Percentiles rank a stretch among this genome's conserved stretches.
Evolutionary conservation across 2,797 vertebrate species (phyloP).

Genomic region (Enoplosus armatus): DNA sequence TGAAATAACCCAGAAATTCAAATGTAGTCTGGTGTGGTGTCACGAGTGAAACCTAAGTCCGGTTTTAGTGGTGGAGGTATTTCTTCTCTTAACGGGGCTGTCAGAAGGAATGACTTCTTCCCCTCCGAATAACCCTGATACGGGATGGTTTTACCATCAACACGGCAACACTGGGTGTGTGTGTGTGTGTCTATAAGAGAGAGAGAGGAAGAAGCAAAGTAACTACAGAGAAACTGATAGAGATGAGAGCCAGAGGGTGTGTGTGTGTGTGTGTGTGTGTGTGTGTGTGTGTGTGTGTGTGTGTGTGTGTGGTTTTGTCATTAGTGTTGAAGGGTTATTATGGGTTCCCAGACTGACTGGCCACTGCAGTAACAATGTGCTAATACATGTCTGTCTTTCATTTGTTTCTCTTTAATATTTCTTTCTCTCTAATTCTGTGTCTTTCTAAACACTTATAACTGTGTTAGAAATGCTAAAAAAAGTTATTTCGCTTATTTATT

Average conservation of each 20-base stretch:
- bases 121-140: slow-evolving; percentile 55
- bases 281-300: slow-evolving; percentile 44
- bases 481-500: neutral
- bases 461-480: neutral
- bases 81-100: slow-evolving; percentile 65
- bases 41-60: slow-evolving; percentile 67
- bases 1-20: slow-evolving; percentile 64
- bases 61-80: slow-evolving; percentile 59
- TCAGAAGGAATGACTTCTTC: slow-evolving; percentile 65
- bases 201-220: slow-evolving; percentile 3
- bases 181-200: slow-evolving; percentile 1
- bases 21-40: slow-evolving; percentile 50
- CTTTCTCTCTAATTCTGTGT: neutral
- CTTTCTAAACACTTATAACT: neutral
- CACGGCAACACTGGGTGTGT: slow-evolving; percentile 17
- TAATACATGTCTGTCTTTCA: slow-evolving; percentile 62
- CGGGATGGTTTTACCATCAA: slow-evolving; percentile 69
- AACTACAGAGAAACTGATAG: slow-evolving; percentile 35
- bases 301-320: slow-evolving; percentile 63
- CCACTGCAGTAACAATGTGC: slow-evolving; percentile 66
- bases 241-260: slow-evolving; percentile 17
- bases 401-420: slow-evolving; percentile 40
- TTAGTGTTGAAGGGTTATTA: slow-evolving; percentile 66
- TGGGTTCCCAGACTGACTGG: slow-evolving; percentile 68
- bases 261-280: slow-evolving; percentile 46